These are phyloP conservation scores for Tetranychus urticae DNA, from an alignment of 1,140 invertebrate species.

Conservation along the genomic window DNA sequence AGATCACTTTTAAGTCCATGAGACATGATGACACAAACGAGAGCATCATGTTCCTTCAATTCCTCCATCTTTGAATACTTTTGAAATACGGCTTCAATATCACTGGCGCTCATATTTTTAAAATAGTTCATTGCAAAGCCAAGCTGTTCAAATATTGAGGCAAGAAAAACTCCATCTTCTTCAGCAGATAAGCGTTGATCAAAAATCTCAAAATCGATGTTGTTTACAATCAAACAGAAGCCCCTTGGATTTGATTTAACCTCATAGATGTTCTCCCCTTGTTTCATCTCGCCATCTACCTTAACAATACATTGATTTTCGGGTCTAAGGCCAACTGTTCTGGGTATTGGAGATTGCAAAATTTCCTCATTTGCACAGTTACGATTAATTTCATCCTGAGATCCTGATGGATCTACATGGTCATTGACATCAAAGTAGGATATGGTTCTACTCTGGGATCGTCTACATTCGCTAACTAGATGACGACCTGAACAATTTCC, in stretches of 20 bases:
- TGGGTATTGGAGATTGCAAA: too few species aligned
- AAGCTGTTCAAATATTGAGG: not conserved
- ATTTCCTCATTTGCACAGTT: not conserved
- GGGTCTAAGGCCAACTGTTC: too few species aligned
- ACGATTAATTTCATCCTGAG: not conserved
- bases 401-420: not conserved
- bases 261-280: not conserved
- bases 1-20: not conserved
- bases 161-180: not conserved
- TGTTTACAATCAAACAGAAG: constrained; percentile 7
- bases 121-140: not conserved
- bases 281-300: not conserved
- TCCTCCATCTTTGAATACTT: not conserved
- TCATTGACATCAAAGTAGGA: too few species aligned
- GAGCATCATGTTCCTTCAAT: not conserved
- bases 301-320: too few species aligned
- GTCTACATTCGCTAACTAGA: not conserved
- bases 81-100: not conserved
- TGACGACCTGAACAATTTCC: not conserved
- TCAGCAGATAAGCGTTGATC: not conserved
- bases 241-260: not conserved
- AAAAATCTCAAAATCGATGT: constrained; percentile 5
- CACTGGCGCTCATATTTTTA: not conserved
- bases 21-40: constrained; percentile 3
- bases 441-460: not conserved